Base-by-base conservation (phyloP, 2,888 invertebrate species). In the Chydorus sphaericus region DNA sequence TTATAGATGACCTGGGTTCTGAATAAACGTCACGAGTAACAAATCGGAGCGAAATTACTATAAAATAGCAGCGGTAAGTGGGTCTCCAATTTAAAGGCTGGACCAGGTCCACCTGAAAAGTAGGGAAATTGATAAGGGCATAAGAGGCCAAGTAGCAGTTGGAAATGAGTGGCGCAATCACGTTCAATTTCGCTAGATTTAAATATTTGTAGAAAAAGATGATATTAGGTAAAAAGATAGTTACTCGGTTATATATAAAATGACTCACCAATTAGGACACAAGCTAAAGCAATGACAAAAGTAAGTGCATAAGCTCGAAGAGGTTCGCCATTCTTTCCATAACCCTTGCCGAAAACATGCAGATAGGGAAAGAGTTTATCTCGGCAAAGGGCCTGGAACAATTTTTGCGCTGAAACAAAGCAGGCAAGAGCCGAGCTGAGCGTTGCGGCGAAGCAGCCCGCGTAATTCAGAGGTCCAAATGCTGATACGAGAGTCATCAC, bases 401-500 rank as follows among this genome's bases (percentile, higher is more conserved):
- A 74, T 65, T 77, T 77, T 2, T 97, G 97, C 2, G 97, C 96
- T 0, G 93, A 91, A 37, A 97, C 77, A 59, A 97, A 75, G 72
- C 93, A 92, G 1, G 96, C 97, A 38, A 97, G 74, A 1, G 96
- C 94, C 0, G 96, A 96, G 49, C 93, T 93, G 8, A 97, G 75
- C 0, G 97, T 96, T 4, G 97, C 97, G 1, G 96, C 94, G 73
- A 92, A 96, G 67, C 96, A 94, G 0, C 97, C 97, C 2, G 88
- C 91, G 69, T 91, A 90, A 65, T 94, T 93, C 20, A 97, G 74
- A 0, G 91, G 90, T 14, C 89, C 86, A 82, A 86, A 91, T 0
- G 78, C 73, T 1, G 88, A 85, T 81, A 88, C 87, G 58, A 83
- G 71, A 66, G 87, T 85, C 87, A 89, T 88, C 61, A 88, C 78